Evolutionary conservation across 2,888 invertebrate genomes (phyloP).

Genomic region (Elegia similella): DNA sequence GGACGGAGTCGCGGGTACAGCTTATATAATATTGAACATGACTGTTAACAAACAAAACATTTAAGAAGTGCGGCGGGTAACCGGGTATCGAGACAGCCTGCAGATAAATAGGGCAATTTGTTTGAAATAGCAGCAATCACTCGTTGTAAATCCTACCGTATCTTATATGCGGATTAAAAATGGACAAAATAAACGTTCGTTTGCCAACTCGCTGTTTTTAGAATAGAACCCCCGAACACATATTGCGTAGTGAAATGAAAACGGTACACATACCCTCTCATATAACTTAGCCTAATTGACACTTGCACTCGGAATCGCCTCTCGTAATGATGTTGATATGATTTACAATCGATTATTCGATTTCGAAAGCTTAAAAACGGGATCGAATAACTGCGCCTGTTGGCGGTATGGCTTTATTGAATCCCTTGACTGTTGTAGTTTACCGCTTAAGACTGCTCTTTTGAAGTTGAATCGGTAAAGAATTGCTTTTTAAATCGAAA

Average conservation of each 20-base stretch:
- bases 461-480: not conserved
- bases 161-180: too few relatives aligned
- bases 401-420: slow-evolving; percentile 13
- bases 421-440: not conserved
- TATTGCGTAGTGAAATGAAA: slow-evolving; percentile 20
- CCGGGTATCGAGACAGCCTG: too few relatives aligned
- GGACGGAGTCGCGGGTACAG: too few relatives aligned
- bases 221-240: slow-evolving; percentile 6
- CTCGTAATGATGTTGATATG: slow-evolving; percentile 26
- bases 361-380: slow-evolving; percentile 26
- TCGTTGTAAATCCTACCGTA: too few relatives aligned
- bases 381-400: slow-evolving; percentile 21
- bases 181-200: too few relatives aligned
- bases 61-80: too few relatives aligned
- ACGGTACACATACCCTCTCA: slow-evolving; percentile 24
- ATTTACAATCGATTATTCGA: slow-evolving; percentile 31
- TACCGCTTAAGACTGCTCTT: not conserved
- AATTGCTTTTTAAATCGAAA: not conserved
- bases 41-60: too few relatives aligned
- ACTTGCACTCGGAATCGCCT: slow-evolving; percentile 20
- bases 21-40: too few relatives aligned
- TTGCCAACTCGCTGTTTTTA: too few relatives aligned
- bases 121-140: too few relatives aligned
- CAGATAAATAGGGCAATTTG: too few relatives aligned
- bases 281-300: slow-evolving; percentile 31